Conservation (phyloP, 2,797 vertebrate genomes). For the Anas capensis region DNA sequence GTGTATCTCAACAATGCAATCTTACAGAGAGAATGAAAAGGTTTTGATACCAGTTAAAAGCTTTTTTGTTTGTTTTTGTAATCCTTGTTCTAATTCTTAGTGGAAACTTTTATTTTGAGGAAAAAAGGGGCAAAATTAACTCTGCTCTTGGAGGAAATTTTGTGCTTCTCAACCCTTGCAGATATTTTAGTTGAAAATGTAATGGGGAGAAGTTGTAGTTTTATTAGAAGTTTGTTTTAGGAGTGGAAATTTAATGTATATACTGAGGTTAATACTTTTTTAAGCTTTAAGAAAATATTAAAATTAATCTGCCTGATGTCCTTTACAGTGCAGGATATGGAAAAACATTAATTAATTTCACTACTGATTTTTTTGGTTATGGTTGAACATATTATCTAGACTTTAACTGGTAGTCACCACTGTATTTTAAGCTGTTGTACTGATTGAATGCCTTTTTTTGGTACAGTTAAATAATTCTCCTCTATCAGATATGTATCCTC, state of each 20-base stretch:
- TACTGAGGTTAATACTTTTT: not conserved
- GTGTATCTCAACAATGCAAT: conserved; percentile 41
- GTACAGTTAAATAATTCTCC: not conserved
- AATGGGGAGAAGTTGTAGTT: not conserved
- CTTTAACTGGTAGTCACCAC: not conserved
- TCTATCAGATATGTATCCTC: not conserved
- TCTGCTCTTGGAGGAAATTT: not conserved
- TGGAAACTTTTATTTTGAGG: not conserved
- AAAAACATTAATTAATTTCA: not conserved
- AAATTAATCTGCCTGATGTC: not conserved
- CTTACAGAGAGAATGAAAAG: not conserved
- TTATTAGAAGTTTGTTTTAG: not conserved
- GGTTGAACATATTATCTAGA: not conserved
- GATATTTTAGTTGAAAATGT: conserved; percentile 3
- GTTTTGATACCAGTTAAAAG: conserved; percentile 24
- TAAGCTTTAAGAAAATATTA: not conserved
- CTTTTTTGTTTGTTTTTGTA: not conserved
- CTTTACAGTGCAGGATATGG: not conserved
- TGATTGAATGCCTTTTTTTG: not conserved
- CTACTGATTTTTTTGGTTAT: not conserved
- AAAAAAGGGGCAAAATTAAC: not conserved
- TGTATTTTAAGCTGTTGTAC: not conserved
- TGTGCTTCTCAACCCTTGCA: not conserved
- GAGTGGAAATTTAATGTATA: not conserved
- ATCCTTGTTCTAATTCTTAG: conserved; percentile 18